Conservation (phyloP, 2,888 invertebrate genomes). For the Ptilodon capucinus region DNA sequence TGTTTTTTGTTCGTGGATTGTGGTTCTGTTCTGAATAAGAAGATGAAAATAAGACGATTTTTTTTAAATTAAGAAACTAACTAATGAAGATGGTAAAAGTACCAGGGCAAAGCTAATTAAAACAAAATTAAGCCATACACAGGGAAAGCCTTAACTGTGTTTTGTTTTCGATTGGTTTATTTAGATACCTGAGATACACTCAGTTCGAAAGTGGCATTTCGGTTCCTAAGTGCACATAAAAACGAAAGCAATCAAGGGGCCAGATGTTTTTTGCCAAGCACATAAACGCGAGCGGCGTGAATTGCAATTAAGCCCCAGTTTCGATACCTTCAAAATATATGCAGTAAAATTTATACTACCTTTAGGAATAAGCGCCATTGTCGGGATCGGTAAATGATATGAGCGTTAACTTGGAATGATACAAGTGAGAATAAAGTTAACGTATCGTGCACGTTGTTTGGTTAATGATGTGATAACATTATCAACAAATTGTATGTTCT, state of each 20-base stretch:
- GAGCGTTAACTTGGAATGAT: constrained; percentile 1
- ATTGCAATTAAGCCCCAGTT: constrained; percentile 74
- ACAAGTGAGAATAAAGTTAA: background rate
- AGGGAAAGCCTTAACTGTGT: constrained; percentile 52
- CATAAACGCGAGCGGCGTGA: constrained; percentile 73
- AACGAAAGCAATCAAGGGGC: constrained; percentile 74
- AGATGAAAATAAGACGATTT: too few relatives aligned
- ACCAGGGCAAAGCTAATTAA: too few relatives aligned
- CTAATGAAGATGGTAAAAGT: too few relatives aligned
- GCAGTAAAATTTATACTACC: constrained; percentile 62
- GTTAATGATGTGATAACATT: too few relatives aligned
- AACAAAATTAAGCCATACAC: too few relatives aligned
- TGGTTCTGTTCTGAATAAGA: too few relatives aligned
- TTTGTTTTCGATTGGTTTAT: constrained; percentile 63
- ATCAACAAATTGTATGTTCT: too few relatives aligned
- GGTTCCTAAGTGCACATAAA: constrained; percentile 75
- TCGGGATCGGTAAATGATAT: constrained; percentile 17
- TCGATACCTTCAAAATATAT: constrained; percentile 72
- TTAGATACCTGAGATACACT: constrained; percentile 57
- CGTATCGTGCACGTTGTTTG: too few relatives aligned
- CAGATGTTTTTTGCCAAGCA: constrained; percentile 73
- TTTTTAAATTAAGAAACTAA: too few relatives aligned
- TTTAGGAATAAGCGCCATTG: constrained; percentile 43
- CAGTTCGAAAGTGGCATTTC: constrained; percentile 35
- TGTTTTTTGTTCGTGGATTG: too few relatives aligned